Base-by-base conservation (phyloP, 2,888 invertebrate species). In the Aphodius granarius region DNA sequence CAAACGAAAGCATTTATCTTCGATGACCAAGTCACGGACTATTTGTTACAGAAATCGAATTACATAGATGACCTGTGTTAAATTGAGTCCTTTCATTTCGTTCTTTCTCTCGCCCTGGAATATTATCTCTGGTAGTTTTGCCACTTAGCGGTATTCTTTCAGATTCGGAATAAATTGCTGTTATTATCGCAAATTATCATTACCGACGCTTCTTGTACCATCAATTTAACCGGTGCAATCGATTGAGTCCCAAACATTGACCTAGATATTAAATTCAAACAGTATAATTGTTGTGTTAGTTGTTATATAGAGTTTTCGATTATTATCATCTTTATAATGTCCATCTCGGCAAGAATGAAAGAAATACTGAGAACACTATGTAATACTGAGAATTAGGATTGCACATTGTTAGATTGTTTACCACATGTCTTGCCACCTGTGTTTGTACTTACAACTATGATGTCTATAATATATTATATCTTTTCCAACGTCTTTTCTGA, bases 1-100 rank as follows among this genome's bases (percentile, higher is more conserved):
- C 21, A 63, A 72, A 6, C 20, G 63, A 72, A 21, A 18, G 22
- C 63, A 16, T 18, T 18, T 21, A 63, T 63, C 63, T 72, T 23
- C 63, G 72, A 20, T 72, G 72, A 62, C 72, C 72, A 20, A 63
- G 72, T 72, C 63, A 72, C 72, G 72, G 19, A 62, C 72, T 63
- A 22, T 62, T 72, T 72, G 22, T 23, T 62, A 21, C 62, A 19
- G 19, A 72, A 63, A 21, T 71, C 20, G 63, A 72, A 72, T 16
- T 19, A 63, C 21, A 62, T 17, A 6, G 16, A 17, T 17, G 21
- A 20, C 18, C 72, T 63, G 15, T 63, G 15, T 63, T 17, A 21
- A 72, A 20, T 63, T 72, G 62, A 15, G 13, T 22, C 62, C n/a
- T 63, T 72, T 15, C 21, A 0, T 17, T 63, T 72, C 5, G 16